Evolutionary conservation across 2,113 vertebrate species (phyloP), one percentile per base, ranked within the genome.

Genomic region (Ptilonorhynchus violaceus): DNA sequence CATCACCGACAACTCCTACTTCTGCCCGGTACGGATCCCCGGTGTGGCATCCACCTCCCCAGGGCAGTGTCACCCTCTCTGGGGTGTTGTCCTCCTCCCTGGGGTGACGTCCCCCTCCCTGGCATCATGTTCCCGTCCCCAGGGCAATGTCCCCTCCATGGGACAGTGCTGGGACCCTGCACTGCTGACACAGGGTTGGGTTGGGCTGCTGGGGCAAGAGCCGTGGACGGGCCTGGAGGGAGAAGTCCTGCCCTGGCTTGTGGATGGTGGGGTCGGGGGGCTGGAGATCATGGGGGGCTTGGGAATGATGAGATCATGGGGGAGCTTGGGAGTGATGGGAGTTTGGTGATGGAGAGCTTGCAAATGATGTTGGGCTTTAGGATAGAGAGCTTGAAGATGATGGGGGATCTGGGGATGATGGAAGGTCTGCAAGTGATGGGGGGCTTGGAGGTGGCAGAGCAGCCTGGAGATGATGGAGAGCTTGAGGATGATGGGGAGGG

Each of bases 1-100:
- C 98, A 99, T 99, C 53, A 96, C 98, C 0, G 99, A 99, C 96
- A 99, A 99, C 97, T 99, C 99, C 94, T 99, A 99, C 98, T 99
- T 99, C 98, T 99, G 99, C 95, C 99, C 99, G 94, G 99, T 99
- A 95, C 88, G 98, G 75, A 15, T 2, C 7, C 46, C 60, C 1
- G 0, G 2, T 0, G 37, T 0, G 37, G 6, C 44, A 6, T 10
- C 8, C 63, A 37, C 14, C 17, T 42, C 16, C 53, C 2, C 5
- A 24, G 39, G 63, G 25, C 46, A 8, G 0, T 1, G 15, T 4
- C 9, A 30, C 42, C 21, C 17, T 49, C 30, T 60, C 30, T 9
- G 44, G 13, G 21, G 13, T 17, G 37, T 11, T 7, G 6, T 7
- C 20, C 28, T 28, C 19, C 28, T 42, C 28, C 62, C 62, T 42